phyloP scores from a whole-genome alignment of 1,140 invertebrate species.

The Bacillus rossius region DNA sequence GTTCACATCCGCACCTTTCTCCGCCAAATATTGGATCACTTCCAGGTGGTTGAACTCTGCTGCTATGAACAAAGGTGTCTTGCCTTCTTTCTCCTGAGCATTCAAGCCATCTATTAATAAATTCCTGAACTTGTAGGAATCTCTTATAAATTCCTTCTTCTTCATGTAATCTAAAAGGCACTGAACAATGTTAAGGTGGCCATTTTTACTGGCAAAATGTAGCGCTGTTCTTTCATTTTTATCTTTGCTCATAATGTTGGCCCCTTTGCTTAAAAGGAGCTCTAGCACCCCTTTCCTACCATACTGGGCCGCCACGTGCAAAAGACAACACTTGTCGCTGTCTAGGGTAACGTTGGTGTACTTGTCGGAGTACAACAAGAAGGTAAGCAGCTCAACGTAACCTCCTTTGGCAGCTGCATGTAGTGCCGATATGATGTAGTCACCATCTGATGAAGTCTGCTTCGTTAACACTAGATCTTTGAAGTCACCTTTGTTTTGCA shows the following conservation, averaged over 20 bases:
- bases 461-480: not conserved
- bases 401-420: not conserved
- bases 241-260: not conserved
- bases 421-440: not conserved
- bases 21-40: conserved; percentile 1
- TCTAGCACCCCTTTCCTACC: not conserved
- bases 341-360: not conserved
- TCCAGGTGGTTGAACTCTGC: not conserved
- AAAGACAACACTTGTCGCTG: not conserved
- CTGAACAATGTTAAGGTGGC: conserved; percentile 7
- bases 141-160: not conserved
- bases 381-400: not conserved
- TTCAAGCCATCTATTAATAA: not conserved
- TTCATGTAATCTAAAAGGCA: conserved; percentile 6
- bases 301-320: not conserved
- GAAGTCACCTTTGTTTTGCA: not conserved
- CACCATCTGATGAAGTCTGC: not conserved
- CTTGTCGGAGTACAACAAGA: not conserved
- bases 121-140: not conserved
- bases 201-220: conserved; percentile 5
- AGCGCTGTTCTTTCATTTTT: not conserved
- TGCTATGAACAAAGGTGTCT: conserved; percentile 9
- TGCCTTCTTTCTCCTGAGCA: not conserved
- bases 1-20: conserved; percentile 4
- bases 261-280: conserved; percentile 6